Conservation (phyloP, 2,113 vertebrate species). For the Fukomys damarensis region DNA sequence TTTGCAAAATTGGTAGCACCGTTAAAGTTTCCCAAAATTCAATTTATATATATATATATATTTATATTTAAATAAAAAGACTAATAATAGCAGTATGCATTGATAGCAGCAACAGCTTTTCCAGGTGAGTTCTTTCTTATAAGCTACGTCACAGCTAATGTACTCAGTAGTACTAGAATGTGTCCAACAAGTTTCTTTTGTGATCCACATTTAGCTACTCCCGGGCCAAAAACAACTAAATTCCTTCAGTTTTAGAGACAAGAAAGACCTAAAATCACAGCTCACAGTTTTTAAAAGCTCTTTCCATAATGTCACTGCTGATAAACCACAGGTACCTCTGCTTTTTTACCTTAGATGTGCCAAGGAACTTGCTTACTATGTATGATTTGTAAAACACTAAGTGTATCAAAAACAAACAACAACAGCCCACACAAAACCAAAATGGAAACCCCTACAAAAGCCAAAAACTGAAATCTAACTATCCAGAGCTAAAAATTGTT, state of each 20-base stretch:
- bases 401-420: neutral
- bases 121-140: neutral
- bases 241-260: neutral
- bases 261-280: neutral
- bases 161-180: neutral
- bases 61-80: too few relatives aligned
- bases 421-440: neutral
- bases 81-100: too few relatives aligned
- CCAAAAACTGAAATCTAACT: neutral
- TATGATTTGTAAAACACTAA: neutral
- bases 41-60: too few relatives aligned
- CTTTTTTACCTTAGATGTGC: neutral
- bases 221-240: neutral
- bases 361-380: neutral
- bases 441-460: neutral
- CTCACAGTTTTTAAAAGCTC: conserved; percentile 45
- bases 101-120: too few relatives aligned
- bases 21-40: too few relatives aligned
- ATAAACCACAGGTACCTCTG: neutral
- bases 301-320: neutral
- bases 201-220: neutral
- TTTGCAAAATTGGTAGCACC: too few relatives aligned
- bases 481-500: neutral
- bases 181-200: neutral
- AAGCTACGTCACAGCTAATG: neutral